Percentiles rank a stretch among this genome's conserved stretches.
Evolutionary conservation across 2,113 vertebrate species (phyloP).

Genomic region (Ascaphus truei): DNA sequence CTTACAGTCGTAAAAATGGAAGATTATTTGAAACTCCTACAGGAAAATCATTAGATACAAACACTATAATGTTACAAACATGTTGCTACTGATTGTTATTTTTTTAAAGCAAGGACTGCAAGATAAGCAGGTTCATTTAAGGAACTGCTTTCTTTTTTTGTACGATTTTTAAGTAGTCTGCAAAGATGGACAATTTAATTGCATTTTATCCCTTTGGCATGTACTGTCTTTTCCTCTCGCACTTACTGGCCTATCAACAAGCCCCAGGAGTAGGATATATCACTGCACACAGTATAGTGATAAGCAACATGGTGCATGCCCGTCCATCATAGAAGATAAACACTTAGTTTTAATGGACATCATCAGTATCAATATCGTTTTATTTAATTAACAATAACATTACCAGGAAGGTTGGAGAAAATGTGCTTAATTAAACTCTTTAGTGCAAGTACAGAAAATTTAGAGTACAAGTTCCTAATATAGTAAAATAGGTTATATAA

Average conservation of each 20-base stretch:
- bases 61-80: background rate
- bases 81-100: background rate
- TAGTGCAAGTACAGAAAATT: background rate
- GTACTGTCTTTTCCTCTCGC: background rate
- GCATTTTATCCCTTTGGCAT: slow-evolving; percentile 23
- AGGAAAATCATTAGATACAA: too few relatives aligned
- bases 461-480: background rate
- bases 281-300: background rate
- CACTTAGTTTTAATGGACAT: background rate
- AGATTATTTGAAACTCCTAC: too few relatives aligned
- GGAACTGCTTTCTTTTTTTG: background rate
- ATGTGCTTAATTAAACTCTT: background rate
- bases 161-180: background rate
- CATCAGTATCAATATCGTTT: background rate
- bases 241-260: slow-evolving; percentile 9
- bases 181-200: slow-evolving; percentile 14
- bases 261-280: slow-evolving; percentile 13
- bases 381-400: background rate
- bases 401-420: background rate
- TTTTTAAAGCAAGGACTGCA: background rate
- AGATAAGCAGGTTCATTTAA: background rate
- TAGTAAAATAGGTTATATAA: background rate
- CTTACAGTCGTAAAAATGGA: too few relatives aligned
- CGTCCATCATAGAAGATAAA: slow-evolving; percentile 1
- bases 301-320: background rate